Conservation (phyloP, 2,113 vertebrate genomes). For the Ranitomeya imitator region DNA sequence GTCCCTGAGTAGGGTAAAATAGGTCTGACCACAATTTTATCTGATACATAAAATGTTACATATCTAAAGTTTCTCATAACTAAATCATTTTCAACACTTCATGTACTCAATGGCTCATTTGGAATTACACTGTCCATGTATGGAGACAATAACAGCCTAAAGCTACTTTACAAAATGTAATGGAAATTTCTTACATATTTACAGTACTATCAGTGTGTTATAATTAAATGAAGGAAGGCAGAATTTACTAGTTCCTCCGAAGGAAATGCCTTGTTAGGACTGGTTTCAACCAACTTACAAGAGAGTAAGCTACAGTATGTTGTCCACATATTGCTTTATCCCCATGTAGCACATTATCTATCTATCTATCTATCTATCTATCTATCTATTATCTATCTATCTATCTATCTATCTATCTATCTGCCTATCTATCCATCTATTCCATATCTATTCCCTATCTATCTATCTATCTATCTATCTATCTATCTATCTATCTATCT, state of each 20-base stretch:
- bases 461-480: no score
- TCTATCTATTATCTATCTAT: no score
- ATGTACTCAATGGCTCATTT: background rate
- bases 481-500: no score
- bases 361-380: no score
- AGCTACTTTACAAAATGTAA: background rate
- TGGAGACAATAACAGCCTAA: background rate
- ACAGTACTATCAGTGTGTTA: background rate
- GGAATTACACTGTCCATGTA: background rate
- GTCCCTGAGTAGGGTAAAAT: background rate
- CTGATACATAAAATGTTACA: background rate
- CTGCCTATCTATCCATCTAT: no score
- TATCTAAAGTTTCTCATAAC: background rate
- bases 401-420: no score
- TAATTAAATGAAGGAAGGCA: background rate
- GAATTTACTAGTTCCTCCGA: background rate
- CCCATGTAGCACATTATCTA: no score
- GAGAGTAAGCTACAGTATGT: no score
- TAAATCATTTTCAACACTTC: background rate
- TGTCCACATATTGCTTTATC: no score
- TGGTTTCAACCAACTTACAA: no score
- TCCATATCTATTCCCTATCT: no score
- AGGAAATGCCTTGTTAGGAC: background rate
- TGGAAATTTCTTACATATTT: background rate
- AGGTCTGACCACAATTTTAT: background rate